Evolutionary conservation across 2,888 invertebrate genomes (phyloP).

Genomic region (Tetramorium bicarinatum): DNA sequence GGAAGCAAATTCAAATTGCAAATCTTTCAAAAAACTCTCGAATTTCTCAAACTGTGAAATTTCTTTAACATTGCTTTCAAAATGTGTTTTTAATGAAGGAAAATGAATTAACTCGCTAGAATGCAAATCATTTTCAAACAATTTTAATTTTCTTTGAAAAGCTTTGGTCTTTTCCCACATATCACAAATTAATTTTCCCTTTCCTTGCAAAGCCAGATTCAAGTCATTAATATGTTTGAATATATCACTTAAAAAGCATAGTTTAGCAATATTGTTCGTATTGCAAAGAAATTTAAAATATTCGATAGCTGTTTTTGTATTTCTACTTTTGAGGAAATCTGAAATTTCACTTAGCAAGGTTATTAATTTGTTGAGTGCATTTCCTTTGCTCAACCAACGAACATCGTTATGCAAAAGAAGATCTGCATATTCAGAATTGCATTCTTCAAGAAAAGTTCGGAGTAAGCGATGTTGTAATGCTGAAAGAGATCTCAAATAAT

Average conservation of each 20-base stretch:
- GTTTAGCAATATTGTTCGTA: background rate
- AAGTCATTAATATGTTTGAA: constrained; percentile 29
- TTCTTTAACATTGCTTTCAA: constrained; percentile 19
- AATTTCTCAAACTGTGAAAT: background rate
- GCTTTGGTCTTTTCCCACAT: constrained; percentile 27
- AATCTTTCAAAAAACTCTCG: too few species aligned
- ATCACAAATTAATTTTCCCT: constrained; percentile 8
- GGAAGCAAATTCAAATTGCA: too few species aligned
- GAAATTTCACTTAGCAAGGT: background rate
- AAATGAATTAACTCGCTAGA: constrained; percentile 24
- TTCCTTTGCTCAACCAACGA: constrained; percentile 23
- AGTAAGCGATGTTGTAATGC: constrained; percentile 23
- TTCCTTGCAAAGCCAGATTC: constrained; percentile 18
- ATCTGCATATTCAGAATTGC: background rate
- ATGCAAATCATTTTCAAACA: constrained; percentile 35
- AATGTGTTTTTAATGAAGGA: constrained; percentile 38
- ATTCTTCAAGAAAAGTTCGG: constrained; percentile 11
- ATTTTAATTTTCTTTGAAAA: constrained; percentile 29
- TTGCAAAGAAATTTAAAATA: constrained; percentile 9
- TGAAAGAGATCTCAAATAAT: constrained; percentile 33
- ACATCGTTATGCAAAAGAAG: constrained; percentile 14
- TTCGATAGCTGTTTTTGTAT: constrained; percentile 8
- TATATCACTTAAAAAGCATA: constrained; percentile 25
- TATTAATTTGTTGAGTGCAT: constrained; percentile 7
- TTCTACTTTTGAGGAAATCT: constrained; percentile 7